Conservation (phyloP, 2,797 vertebrate species). For the Cirrhinus molitorella region DNA sequence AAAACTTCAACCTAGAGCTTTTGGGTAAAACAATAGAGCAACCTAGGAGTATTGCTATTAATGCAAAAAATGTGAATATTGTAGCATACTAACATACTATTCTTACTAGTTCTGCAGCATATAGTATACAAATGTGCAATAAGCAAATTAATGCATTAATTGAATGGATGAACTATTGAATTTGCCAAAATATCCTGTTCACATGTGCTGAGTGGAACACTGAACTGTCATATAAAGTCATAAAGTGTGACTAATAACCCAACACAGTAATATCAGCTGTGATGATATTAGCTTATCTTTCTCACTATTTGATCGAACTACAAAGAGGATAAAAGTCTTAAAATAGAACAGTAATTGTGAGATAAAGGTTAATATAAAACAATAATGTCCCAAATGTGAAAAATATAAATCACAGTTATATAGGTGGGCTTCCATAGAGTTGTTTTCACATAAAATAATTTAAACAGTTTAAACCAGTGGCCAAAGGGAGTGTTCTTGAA, state of each 20-base stretch:
- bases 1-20: constrained; percentile 4
- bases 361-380: neutral
- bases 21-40: neutral
- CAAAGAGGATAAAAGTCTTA: neutral
- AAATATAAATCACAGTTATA: neutral
- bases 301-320: neutral
- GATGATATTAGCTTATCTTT: neutral
- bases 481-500: neutral
- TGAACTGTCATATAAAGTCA: neutral
- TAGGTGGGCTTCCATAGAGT: neutral
- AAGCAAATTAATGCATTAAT: neutral
- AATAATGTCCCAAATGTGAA: neutral
- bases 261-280: constrained; percentile 21
- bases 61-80: neutral
- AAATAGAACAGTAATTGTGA: neutral
- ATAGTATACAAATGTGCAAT: neutral
- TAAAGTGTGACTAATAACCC: neutral
- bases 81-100: neutral
- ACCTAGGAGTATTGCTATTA: constrained; percentile 26
- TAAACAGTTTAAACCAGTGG: neutral
- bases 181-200: neutral
- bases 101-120: neutral
- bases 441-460: neutral
- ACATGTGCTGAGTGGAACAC: neutral
- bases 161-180: neutral